Evolutionary conservation across 2,113 vertebrate species (phyloP).

Genomic region (Esox niger): DNA sequence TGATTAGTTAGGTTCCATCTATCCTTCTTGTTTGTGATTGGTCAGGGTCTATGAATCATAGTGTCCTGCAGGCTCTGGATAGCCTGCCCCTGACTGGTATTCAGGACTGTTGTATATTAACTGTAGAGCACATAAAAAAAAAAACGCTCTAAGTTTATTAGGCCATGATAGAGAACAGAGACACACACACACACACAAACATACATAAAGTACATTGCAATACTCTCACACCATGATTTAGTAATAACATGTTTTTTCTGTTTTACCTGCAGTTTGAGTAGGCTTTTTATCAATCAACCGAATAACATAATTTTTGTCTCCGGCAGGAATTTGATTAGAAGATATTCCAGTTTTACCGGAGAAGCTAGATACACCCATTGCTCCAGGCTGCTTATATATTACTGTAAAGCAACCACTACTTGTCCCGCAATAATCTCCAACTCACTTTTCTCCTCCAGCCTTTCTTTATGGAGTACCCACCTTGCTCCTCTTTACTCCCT

Average conservation of each 20-base stretch:
- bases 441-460: background rate
- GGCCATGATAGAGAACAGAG: background rate
- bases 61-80: background rate
- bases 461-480: background rate
- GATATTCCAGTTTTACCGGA: background rate
- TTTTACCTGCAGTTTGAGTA: too few species aligned
- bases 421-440: background rate
- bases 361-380: background rate
- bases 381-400: constrained; percentile 1
- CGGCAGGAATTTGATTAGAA: background rate
- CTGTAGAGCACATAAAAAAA: background rate
- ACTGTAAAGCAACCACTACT: background rate
- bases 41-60: background rate
- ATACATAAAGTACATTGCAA: background rate
- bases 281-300: background rate
- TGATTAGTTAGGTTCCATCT: too few species aligned
- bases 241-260: background rate
- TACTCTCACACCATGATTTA: background rate
- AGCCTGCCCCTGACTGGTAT: background rate
- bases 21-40: background rate
- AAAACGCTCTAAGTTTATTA: too few species aligned
- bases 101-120: background rate
- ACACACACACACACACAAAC: background rate
- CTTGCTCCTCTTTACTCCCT: background rate
- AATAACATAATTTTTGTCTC: background rate